Conservation (phyloP, 2,888 invertebrate species). For the Chrysolina haemoptera region DNA sequence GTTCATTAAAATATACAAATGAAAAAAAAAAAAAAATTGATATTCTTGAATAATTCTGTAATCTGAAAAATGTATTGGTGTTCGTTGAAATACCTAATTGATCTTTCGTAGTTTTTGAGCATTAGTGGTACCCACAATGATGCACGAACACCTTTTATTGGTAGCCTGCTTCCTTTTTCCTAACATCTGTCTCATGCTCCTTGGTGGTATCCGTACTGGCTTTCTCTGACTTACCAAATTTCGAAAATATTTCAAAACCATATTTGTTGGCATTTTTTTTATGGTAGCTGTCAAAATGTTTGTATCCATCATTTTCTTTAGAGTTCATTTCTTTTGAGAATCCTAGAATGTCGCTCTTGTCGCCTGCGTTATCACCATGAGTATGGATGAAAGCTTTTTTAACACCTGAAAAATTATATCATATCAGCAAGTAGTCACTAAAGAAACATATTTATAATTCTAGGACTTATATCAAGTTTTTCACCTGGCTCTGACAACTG, state of each 20-base stretch:
- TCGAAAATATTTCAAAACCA: slow-evolving; percentile 79
- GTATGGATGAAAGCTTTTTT: slow-evolving; percentile 74
- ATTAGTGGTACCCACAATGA: too few relatives aligned
- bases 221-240: slow-evolving; percentile 72
- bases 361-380: slow-evolving; percentile 73
- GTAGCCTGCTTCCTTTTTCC: background rate
- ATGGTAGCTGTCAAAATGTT: slow-evolving; percentile 81
- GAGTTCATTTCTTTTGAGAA: slow-evolving; percentile 77
- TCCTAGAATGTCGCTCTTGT: slow-evolving; percentile 74
- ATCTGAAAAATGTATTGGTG: too few relatives aligned
- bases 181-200: slow-evolving; percentile 59
- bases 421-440: background rate
- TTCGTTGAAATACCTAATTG: too few relatives aligned
- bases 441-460: background rate
- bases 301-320: slow-evolving; percentile 81
- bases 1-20: too few relatives aligned
- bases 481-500: too few relatives aligned
- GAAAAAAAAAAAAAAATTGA: too few relatives aligned
- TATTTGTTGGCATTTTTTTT: slow-evolving; percentile 82
- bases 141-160: too few relatives aligned
- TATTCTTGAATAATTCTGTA: too few relatives aligned
- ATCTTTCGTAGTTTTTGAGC: too few relatives aligned
- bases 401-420: slow-evolving; percentile 61
- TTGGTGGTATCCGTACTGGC: slow-evolving; percentile 70
- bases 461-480: too few relatives aligned